Conservation (phyloP, 2,888 invertebrate genomes). For the Apamea crenata region DNA sequence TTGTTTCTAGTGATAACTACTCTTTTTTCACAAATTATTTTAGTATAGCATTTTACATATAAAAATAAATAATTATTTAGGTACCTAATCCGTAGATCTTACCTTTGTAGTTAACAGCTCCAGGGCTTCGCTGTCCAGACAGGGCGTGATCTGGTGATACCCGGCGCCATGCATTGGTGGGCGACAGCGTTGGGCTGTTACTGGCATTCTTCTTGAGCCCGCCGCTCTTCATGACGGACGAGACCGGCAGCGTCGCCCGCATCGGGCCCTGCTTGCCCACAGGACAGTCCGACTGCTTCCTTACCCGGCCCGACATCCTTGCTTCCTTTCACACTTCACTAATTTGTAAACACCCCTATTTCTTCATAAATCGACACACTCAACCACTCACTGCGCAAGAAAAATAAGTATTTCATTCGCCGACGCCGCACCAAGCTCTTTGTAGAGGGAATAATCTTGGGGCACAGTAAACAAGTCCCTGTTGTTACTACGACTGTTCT, state of each 20-base stretch:
- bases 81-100: constrained; percentile 8
- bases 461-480: constrained; percentile 68
- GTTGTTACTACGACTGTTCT: constrained; percentile 58
- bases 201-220: constrained; percentile 91
- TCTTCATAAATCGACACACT: constrained; percentile 72
- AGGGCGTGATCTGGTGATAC: constrained; percentile 93
- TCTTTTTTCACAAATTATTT: not conserved
- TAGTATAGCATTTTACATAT: not conserved
- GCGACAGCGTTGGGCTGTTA: constrained; percentile 92
- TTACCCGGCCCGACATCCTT: constrained; percentile 91
- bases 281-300: constrained; percentile 93
- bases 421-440: constrained; percentile 86
- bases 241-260: constrained; percentile 94
- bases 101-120: constrained; percentile 94
- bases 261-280: constrained; percentile 92
- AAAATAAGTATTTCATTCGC: constrained; percentile 80
- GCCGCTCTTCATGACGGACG: constrained; percentile 92
- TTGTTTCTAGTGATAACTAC: constrained; percentile 2
- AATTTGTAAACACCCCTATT: constrained; percentile 70
- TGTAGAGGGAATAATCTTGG: constrained; percentile 82
- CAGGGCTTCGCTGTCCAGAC: constrained; percentile 93
- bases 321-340: constrained; percentile 70
- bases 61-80: not conserved
- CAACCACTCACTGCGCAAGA: constrained; percentile 76
- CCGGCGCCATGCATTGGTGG: constrained; percentile 92